Conservation (phyloP, 2,888 invertebrate genomes). For the Drosophila seclusa region DNA sequence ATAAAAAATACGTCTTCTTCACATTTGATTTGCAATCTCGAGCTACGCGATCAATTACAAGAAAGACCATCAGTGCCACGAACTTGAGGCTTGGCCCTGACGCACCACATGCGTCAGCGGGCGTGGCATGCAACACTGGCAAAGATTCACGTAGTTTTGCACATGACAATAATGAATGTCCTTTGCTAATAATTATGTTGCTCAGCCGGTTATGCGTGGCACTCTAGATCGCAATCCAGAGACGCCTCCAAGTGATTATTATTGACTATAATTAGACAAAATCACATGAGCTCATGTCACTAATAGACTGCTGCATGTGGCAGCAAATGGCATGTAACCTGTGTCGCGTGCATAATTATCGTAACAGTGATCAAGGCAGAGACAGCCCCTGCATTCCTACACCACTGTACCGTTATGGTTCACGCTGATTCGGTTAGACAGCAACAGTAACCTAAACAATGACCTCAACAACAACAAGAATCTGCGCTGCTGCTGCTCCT, state of each 20-base stretch:
- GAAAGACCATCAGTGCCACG: conserved; percentile 17
- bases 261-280: conserved; percentile 77
- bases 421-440: conserved; percentile 71
- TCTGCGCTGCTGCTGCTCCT: conserved; percentile 46
- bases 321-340: conserved; percentile 60
- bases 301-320: not conserved
- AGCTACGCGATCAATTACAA: conserved; percentile 53
- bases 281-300: conserved; percentile 44
- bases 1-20: no score
- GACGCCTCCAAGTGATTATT: conserved; percentile 72
- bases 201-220: conserved; percentile 26
- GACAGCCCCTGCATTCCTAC: no score
- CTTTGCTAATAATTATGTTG: conserved; percentile 37
- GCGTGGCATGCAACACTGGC: conserved; percentile 36
- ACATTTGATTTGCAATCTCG: conserved; percentile 43
- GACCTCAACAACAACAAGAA: conserved; percentile 1
- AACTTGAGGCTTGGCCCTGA: conserved; percentile 26
- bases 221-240: conserved; percentile 62
- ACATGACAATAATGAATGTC: conserved; percentile 35
- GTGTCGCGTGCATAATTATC: conserved; percentile 77
- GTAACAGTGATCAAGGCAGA: conserved; percentile 38
- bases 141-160: conserved; percentile 44
- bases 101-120: conserved; percentile 41
- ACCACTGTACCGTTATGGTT: conserved; percentile 60
- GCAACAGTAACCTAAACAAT: not conserved